Conservation (phyloP, 2,888 invertebrate species). For the Xanthostigma xanthostigma region DNA sequence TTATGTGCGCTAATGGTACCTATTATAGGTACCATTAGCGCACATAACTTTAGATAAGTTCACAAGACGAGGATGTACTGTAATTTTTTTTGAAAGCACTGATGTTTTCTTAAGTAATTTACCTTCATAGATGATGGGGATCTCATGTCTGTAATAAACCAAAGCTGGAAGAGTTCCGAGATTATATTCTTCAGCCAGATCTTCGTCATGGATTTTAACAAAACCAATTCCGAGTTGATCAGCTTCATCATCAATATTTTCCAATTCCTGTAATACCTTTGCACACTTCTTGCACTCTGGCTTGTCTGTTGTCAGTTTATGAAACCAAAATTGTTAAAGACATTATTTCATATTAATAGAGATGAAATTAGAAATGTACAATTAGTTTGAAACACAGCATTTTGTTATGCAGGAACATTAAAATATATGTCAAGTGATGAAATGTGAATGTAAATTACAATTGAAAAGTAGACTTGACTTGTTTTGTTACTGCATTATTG, state of each 20-base stretch:
- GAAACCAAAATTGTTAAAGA: background rate
- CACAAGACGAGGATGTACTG: no score
- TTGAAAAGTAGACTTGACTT: no score
- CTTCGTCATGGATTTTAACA: slow-evolving; percentile 86
- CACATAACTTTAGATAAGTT: no score
- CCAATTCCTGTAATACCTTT: slow-evolving; percentile 77
- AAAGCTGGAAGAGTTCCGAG: slow-evolving; percentile 74
- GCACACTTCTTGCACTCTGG: slow-evolving; percentile 85
- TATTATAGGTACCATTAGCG: no score
- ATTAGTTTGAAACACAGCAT: no score
- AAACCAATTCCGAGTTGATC: slow-evolving; percentile 89
- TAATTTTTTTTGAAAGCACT: background rate
- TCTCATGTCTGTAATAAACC: slow-evolving; percentile 87
- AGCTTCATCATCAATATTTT: slow-evolving; percentile 90
- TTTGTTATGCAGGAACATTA: no score
- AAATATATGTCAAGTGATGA: no score
- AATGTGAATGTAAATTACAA: no score
- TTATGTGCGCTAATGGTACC: no score
- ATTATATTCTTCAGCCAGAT: slow-evolving; percentile 83
- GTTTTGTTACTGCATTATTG: no score
- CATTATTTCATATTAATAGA: background rate
- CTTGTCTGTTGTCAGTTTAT: slow-evolving; percentile 49
- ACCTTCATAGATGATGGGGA: slow-evolving; percentile 91
- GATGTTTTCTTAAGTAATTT: slow-evolving; percentile 18
- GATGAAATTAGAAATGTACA: background rate